Evolutionary conservation across 2,888 invertebrate genomes (phyloP).

Genomic region (Melanotus villosus): DNA sequence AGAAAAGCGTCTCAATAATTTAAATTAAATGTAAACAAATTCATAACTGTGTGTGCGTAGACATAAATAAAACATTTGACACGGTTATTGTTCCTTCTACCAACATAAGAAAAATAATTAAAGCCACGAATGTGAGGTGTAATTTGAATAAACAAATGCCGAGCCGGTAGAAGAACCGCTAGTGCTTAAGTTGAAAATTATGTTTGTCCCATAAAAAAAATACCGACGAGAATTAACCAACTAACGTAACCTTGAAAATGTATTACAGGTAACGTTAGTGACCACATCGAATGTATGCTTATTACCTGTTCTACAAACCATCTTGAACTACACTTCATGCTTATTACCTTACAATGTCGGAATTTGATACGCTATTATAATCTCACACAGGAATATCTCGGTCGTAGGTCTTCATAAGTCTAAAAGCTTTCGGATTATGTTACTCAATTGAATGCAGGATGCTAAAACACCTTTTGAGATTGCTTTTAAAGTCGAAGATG

Average conservation of each 20-base stretch:
- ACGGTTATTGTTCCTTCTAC: constrained; percentile 16
- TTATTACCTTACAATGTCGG: constrained; percentile 14
- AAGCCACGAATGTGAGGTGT: not conserved
- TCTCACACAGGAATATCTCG: not conserved
- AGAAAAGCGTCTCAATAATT: not conserved
- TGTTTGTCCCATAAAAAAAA: constrained; percentile 14
- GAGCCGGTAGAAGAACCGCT: not conserved
- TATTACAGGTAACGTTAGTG: not conserved
- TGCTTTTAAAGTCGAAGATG: no score
- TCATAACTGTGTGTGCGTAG: not conserved
- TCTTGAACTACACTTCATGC: not conserved
- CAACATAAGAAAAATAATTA: not conserved
- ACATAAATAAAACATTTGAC: constrained; percentile 14
- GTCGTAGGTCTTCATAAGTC: not conserved
- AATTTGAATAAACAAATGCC: constrained; percentile 5
- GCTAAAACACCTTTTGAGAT: no score
- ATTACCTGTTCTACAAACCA: constrained; percentile 11
- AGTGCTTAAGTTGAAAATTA: not conserved
- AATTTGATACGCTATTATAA: constrained; percentile 8
- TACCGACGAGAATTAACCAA: not conserved
- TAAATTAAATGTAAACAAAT: constrained; percentile 12
- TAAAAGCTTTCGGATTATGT: not conserved
- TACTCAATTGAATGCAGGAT: not conserved
- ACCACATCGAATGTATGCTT: constrained; percentile 4
- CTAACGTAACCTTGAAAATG: not conserved